These are phyloP conservation scores for Dreissena rostriformis DNA, from an alignment of 1,140 invertebrate genomes.

Conservation along the genomic window DNA sequence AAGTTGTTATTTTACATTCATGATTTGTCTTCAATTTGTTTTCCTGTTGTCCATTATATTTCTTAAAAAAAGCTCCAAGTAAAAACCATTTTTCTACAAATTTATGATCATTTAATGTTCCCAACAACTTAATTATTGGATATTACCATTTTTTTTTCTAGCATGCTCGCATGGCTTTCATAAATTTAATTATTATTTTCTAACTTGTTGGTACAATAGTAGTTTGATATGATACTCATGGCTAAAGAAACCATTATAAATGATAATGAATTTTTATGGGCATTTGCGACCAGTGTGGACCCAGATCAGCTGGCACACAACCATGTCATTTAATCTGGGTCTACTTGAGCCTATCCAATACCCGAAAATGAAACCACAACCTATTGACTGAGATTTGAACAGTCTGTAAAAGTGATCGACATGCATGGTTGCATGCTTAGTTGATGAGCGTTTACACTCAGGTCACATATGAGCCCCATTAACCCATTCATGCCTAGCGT, in stretches of 20 bases:
- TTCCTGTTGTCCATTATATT: slow-evolving; percentile 10
- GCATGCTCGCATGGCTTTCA: background rate
- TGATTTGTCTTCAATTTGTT: background rate
- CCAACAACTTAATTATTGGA: background rate
- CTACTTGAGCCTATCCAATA: no score
- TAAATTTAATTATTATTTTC: background rate
- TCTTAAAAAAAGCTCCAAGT: background rate
- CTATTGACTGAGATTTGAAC: background rate
- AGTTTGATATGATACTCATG: background rate
- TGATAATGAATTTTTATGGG: no score
- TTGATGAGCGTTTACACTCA: background rate
- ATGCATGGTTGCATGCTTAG: background rate
- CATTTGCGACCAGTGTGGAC: no score
- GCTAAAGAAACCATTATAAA: slow-evolving; percentile 3
- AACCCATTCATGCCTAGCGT: no score
- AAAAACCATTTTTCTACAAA: no score
- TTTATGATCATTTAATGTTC: background rate
- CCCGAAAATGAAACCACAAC: background rate
- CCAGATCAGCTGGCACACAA: no score
- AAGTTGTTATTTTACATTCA: background rate
- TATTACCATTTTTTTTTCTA: background rate
- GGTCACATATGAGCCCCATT: background rate
- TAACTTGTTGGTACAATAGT: background rate
- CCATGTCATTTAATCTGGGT: no score
- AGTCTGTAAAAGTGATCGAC: slow-evolving; percentile 2